A percentile compares a stretch with the other conserved stretches of the same genome.
These are phyloP conservation scores for Nebria salina DNA, from an alignment of 2,888 invertebrate genomes.

Conservation along the genomic window DNA sequence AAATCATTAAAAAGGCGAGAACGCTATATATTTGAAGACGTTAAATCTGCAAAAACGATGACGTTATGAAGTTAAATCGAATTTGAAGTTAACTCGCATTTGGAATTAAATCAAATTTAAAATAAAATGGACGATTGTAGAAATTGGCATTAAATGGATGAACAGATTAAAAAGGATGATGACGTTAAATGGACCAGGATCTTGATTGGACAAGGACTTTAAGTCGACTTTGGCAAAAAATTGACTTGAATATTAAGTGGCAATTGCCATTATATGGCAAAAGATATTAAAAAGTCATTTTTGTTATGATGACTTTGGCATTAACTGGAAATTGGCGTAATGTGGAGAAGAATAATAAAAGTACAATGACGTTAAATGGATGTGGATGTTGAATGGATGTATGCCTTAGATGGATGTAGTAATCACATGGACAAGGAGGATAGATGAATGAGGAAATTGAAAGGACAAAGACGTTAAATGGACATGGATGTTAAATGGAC, in stretches of 20 bases:
- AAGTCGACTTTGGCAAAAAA: not conserved
- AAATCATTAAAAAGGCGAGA: not conserved
- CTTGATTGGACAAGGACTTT: not conserved
- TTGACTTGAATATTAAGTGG: not conserved
- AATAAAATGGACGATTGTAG: not conserved
- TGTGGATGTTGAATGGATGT: not conserved
- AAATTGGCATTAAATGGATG: not conserved
- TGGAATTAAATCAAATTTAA: not conserved
- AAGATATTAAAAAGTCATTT: not conserved
- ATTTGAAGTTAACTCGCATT: not conserved
- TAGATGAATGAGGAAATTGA: not conserved
- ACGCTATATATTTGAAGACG: not conserved
- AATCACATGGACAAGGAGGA: not conserved
- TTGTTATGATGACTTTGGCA: no score
- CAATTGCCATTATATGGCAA: not conserved
- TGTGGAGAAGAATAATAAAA: not conserved
- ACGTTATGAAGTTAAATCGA: not conserved
- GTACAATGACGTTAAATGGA: not conserved
- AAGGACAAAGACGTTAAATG: not conserved
- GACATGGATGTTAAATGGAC: not conserved
- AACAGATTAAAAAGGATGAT: not conserved
- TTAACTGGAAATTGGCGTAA: not conserved
- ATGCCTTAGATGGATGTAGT: not conserved
- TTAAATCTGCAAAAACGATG: not conserved
- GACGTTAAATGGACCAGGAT: not conserved